Base-by-base conservation (phyloP, 2,888 invertebrate species). In the Scrobipalpa costella region DNA sequence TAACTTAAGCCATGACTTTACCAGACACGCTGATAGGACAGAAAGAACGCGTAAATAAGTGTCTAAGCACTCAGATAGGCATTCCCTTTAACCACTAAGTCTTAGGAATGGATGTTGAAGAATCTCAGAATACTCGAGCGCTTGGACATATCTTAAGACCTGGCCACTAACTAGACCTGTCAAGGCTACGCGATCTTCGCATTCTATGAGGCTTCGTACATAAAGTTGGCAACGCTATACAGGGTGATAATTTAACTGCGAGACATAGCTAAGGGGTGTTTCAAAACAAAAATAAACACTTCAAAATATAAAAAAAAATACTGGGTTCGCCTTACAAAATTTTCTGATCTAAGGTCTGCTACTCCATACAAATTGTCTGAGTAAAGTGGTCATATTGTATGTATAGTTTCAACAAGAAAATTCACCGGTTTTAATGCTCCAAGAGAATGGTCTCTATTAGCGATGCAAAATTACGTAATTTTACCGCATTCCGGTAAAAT, bases 131-230 rank as follows among this genome's bases (percentile, higher is more conserved):
- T 49, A 2, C 50, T n/a, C 11, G 44, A 44, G n/a, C n/a, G 27
- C 27, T n/a, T 3, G 50, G 27, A 52, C 27, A 52, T 52, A 27
- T 21, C 21, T 52, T 21, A 2, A 52, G 50, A 13, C 21, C 21
- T 1, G 9, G 50, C 11, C 11, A 27, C 50, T 52, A 52, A 52
- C 50, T 52, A 52, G 50, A 52, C 21, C 11, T 52, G 50, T 52
- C 50, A 52, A 11, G 44, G 6, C n/a, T 44, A n/a, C 17, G 49
- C 49, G 55, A 27, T 34, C 55, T 55, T 33, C 9, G 34, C 55
- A 34, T 55, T 55, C 33, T 52, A 21, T 13, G 50, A 11, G 21
- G 11, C 44, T 44, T 1, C 44, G 44, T 11, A 17, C 34, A 27
- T 34, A 21, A n/a, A 55, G 15, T 17, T 19, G 17, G 27, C 57